A percentile compares a stretch with the other conserved stretches of the same genome.
These are phyloP conservation scores for Triplophysa dalaica DNA, from an alignment of 2,113 vertebrate genomes.

Conservation along the genomic window DNA sequence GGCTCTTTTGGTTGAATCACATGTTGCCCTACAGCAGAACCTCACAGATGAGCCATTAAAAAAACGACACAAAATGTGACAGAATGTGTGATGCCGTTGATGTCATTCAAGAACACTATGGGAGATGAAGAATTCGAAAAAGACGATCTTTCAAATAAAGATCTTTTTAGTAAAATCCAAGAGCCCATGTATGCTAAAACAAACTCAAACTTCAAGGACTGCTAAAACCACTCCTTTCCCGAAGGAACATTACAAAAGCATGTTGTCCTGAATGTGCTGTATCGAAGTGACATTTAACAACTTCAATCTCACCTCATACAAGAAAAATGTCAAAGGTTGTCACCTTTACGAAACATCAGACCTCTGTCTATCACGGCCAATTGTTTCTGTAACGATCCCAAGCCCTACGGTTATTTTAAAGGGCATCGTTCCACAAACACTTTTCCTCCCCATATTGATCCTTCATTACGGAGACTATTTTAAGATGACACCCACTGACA, in stretches of 20 bases:
- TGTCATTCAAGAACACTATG: neutral
- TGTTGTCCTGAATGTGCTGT: neutral
- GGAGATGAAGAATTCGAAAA: neutral
- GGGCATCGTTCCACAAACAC: neutral
- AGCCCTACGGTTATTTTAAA: neutral
- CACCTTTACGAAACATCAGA: conserved; percentile 1
- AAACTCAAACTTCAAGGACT: no score
- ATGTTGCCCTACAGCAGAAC: neutral
- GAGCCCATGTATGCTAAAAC: neutral
- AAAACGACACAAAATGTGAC: conserved; percentile 1
- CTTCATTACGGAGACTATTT: conserved; percentile 57
- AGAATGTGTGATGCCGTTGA: neutral
- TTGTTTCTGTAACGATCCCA: neutral
- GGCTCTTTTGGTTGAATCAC: neutral
- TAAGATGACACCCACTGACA: conserved; percentile 54
- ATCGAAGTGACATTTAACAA: neutral
- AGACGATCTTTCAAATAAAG: neutral
- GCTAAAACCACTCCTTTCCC: neutral
- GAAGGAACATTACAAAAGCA: neutral
- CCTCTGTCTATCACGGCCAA: neutral
- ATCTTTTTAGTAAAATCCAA: neutral
- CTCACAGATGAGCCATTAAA: neutral
- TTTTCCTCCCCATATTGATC: neutral
- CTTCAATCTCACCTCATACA: conserved; percentile 1
- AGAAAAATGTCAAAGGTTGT: conserved; percentile 12